A percentile compares a stretch with the other conserved stretches of the same genome.
Conservation (phyloP, 2,113 vertebrate species). For the Mesembrinibis cayennensis region DNA sequence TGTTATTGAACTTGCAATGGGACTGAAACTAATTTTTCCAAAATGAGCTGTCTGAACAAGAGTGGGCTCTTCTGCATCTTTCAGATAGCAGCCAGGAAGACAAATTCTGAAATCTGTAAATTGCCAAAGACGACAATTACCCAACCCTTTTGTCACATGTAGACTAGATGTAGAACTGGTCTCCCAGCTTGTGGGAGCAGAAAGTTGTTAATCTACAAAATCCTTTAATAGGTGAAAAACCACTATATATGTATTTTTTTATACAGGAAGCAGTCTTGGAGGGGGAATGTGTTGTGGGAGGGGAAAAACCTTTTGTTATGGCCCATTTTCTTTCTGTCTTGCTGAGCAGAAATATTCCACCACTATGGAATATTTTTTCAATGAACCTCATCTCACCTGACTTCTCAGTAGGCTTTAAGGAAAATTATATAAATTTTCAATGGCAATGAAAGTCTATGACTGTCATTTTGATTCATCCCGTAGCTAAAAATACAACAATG, state of each 20-base stretch:
- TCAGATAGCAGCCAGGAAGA: background rate
- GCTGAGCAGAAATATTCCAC: background rate
- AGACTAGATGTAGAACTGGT: no score
- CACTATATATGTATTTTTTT: background rate
- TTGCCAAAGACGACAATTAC: background rate
- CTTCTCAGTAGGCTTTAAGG: background rate
- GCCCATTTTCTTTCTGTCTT: background rate
- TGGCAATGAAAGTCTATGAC: background rate
- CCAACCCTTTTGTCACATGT: background rate
- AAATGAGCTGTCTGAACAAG: background rate
- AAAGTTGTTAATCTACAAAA: background rate
- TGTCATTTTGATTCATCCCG: conserved; percentile 3
- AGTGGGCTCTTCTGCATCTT: background rate
- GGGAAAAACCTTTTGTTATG: background rate
- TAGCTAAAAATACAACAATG: conserved; percentile 2
- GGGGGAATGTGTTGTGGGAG: fast-evolving
- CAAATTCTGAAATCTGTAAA: background rate
- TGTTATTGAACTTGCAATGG: background rate
- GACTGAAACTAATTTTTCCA: background rate
- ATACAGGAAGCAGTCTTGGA: fast-evolving
- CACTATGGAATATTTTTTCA: background rate
- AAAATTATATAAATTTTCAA: background rate
- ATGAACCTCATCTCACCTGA: background rate
- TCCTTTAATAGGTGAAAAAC: background rate
- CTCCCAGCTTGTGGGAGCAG: background rate